Evolutionary conservation across 2,797 vertebrate species (phyloP), one percentile per base, ranked within the genome.

Genomic region (Lagodon rhomboides): DNA sequence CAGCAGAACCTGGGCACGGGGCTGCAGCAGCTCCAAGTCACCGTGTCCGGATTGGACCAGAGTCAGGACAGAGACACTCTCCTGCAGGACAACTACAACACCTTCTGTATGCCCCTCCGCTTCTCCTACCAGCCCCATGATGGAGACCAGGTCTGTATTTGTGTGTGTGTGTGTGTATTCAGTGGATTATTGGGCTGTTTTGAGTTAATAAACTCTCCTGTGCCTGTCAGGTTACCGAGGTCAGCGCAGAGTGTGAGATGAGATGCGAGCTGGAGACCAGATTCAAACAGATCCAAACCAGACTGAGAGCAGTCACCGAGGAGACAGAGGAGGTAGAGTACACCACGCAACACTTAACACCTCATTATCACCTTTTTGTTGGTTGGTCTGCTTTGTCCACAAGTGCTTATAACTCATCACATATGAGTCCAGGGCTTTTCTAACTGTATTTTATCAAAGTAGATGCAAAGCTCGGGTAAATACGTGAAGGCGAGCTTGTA

Each of bases 71-170:
- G 96, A 85, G 95, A 96, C 87, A 79, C 87, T 25, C 87, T 98
- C 58, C 92, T 98, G 63, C 93, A 96, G 87, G 93, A 96, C 73
- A 94, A 97, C n/a, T 85, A 92, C 11, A 89, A 85, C 1, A 91
- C 94, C 77, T 98, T 97, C 91, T 97, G 95, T 44, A 93, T 95
- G 79, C 96, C 96, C 0, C 83, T 91, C 0, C 93, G 91, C 74
- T 98, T 98, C 77, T 93, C 95, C 64, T 97, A 96, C 86, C 96
- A 96, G 69, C 96, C 97, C 7, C 96, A 98, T 0, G 96, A 97
- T 2, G 96, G 94, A 3, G 97, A 98, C 86, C 95, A 97, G 96
- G 97, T 97, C 27, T 30, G 82, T 53, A 12, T 56, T 51, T 23
- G 50, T n/a, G 50, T 22, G 50, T 22, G 16, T 34, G 30, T 38